Evolutionary conservation across 2,113 vertebrate genomes (phyloP).

Genomic region (Pungitius pungitius): DNA sequence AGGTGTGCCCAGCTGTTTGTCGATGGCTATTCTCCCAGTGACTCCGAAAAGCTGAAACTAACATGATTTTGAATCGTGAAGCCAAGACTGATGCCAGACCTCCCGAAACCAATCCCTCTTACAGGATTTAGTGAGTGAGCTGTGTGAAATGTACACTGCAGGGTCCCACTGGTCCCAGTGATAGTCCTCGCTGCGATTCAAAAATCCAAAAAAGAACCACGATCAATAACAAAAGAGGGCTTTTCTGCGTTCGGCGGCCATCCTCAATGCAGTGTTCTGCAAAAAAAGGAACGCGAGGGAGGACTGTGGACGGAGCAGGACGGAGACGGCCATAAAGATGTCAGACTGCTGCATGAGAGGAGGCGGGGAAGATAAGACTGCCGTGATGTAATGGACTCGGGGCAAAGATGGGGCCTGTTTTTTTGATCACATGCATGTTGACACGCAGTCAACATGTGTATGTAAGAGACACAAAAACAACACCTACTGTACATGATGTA

Average conservation of each 20-base stretch:
- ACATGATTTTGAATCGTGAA: slow-evolving; percentile 78
- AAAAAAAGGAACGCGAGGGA: slow-evolving; percentile 59
- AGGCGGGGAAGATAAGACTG: slow-evolving; percentile 5
- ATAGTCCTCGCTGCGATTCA: slow-evolving; percentile 57
- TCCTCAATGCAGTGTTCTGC: slow-evolving; percentile 64
- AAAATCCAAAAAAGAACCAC: slow-evolving; percentile 65
- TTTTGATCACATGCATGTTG: slow-evolving; percentile 14
- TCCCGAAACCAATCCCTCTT: slow-evolving; percentile 76
- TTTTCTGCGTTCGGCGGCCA: slow-evolving; percentile 66
- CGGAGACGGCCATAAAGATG: slow-evolving; percentile 57
- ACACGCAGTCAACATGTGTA: too few species aligned
- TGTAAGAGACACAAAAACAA: slow-evolving; percentile 2
- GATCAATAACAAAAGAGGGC: slow-evolving; percentile 67
- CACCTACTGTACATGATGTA: background rate
- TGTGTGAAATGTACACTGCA: slow-evolving; percentile 69
- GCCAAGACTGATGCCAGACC: slow-evolving; percentile 72
- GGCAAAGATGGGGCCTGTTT: slow-evolving; percentile 2
- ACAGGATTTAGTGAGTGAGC: slow-evolving; percentile 75
- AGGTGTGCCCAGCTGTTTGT: slow-evolving; percentile 69
- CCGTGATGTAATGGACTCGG: slow-evolving; percentile 3
- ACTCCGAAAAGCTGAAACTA: slow-evolving; percentile 74
- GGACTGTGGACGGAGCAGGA: slow-evolving; percentile 50
- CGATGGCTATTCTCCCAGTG: slow-evolving; percentile 68
- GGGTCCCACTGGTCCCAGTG: slow-evolving; percentile 53
- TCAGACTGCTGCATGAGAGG: slow-evolving; percentile 36